A percentile compares a stretch with the other conserved stretches of the same genome.
These are phyloP conservation scores for Carollia perspicillata DNA, from an alignment of 2,113 vertebrate species.

Conservation along the genomic window DNA sequence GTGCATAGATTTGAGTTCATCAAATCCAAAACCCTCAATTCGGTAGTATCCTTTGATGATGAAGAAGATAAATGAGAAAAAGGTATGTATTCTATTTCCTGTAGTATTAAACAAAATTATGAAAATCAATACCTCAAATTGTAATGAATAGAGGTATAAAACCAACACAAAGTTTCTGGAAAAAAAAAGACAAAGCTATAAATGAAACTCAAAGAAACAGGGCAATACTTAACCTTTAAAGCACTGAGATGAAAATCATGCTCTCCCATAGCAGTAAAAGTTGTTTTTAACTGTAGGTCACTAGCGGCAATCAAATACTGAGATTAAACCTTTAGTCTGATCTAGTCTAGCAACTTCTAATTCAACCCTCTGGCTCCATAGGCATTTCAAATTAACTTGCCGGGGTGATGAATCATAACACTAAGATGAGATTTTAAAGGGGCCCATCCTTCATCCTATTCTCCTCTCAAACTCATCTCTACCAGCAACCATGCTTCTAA, in stretches of 20 bases:
- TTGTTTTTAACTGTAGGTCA: background rate
- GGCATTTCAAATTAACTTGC: constrained; percentile 23
- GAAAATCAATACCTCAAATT: background rate
- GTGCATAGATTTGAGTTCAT: background rate
- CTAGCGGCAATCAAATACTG: background rate
- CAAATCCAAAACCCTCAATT: background rate
- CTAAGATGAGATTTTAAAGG: background rate
- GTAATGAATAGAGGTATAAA: background rate
- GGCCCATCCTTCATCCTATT: background rate
- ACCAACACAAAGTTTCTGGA: background rate
- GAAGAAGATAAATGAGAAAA: background rate
- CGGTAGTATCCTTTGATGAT: background rate
- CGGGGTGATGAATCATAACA: background rate
- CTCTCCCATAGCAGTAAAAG: background rate
- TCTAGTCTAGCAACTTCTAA: constrained; percentile 9
- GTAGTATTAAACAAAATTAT: background rate
- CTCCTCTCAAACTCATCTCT: background rate
- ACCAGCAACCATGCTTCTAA: background rate
- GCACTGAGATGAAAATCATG: background rate
- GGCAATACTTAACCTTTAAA: background rate
- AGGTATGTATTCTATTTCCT: background rate
- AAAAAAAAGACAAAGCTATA: background rate
- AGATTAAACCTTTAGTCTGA: background rate
- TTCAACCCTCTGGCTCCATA: background rate
- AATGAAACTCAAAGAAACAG: background rate